Evolutionary conservation across 2,113 vertebrate genomes (phyloP), one percentile per base, ranked within the genome.

Genomic region (Thunnus thynnus): DNA sequence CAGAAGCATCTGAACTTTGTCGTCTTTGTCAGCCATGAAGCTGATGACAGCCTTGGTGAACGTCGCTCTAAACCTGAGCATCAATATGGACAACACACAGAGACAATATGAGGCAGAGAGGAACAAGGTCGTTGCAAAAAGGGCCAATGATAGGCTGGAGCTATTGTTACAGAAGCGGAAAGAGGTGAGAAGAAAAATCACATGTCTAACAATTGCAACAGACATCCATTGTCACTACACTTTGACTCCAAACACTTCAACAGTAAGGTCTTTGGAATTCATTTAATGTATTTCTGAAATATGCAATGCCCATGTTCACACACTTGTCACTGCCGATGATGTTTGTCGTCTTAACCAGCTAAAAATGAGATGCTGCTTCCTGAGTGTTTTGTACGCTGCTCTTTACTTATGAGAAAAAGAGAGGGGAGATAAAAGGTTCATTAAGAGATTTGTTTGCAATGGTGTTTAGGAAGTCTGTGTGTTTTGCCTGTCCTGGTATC

Each of bases 81-180:
- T 99, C 92, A 99, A 99, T 91, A 98, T 99, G 98, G 98, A 99
- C 95, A 99, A 99, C 86, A 99, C 98, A 2, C 98, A 99, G 89
- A 94, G 98, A 77, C 98, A 99, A 57, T 99, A 99, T 36, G 98
- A 99, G 90, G 95, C 98, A 18, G 98, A 99, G 89, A 94, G 98
- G 72, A 98, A 98, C 94, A 99, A 99, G 95, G 98, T 97, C 50
- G 95, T 98, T 79, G 97, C 97, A 73, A 99, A 99, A 90, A 93
- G 98, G 82, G 98, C 98, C 64, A 99, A 97, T 48, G 98, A 99
- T 66, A 94, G 97, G 25, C 90, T 99, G 90, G 98, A 99, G 79
- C 95, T 99, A 8, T 84, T 99, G 66, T 94, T 99, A 72, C 98
- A 99, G 90, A 99, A 99, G 77, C 95, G 98, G 64, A 99, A 99